phyloP scores from a whole-genome alignment of 2,113 vertebrate genomes.

The Suncus etruscus region DNA sequence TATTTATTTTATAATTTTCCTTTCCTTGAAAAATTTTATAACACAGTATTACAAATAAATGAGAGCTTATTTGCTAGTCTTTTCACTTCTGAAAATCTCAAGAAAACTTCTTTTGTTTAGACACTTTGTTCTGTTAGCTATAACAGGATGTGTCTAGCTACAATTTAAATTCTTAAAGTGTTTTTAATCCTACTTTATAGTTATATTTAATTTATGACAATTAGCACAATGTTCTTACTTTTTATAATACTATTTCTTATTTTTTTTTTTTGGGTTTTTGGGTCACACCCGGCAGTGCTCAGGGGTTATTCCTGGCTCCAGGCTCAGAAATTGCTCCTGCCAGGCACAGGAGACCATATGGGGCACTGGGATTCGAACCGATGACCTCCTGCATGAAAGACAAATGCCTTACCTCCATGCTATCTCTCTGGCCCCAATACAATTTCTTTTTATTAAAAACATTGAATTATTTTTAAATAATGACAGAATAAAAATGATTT shows the following conservation, averaged over 20 bases:
- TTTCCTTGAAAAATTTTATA: not conserved
- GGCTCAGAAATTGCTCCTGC: no score
- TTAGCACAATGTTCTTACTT: not conserved
- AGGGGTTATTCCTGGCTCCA: no score
- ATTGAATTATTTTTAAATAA: no score
- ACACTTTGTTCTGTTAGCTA: not conserved
- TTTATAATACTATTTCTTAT: not conserved
- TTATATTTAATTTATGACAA: slow-evolving; percentile 1
- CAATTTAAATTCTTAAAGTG: not conserved
- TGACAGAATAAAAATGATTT: not conserved
- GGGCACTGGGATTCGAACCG: no score
- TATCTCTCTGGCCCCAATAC: no score
- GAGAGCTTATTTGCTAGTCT: not conserved
- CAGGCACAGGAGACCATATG: no score
- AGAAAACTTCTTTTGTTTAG: not conserved
- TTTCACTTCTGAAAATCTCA: slow-evolving; percentile 5
- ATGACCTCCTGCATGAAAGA: no score
- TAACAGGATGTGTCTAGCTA: not conserved
- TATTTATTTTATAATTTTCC: not conserved
- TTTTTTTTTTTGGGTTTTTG: no score
- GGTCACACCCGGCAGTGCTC: no score
- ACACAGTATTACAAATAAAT: not conserved
- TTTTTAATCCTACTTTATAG: not conserved
- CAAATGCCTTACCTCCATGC: no score
- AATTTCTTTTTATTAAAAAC: not conserved